phyloP scores from a whole-genome alignment of 2,797 vertebrate genomes.

The Rhinatrema bivittatum region DNA sequence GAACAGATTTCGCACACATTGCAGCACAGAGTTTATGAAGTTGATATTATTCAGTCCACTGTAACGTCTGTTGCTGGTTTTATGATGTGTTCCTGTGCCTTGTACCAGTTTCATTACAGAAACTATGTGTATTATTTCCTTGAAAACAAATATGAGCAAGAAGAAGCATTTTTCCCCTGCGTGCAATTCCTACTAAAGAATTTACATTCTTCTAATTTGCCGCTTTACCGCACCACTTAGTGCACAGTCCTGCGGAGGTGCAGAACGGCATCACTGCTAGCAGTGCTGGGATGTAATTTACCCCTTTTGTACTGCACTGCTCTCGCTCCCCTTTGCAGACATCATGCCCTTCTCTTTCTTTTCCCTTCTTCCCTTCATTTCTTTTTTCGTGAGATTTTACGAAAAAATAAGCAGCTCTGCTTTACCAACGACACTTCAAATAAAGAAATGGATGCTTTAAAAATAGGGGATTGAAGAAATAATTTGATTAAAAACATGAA shows the following conservation, averaged over 20 bases:
- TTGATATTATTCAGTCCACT: conserved; percentile 37
- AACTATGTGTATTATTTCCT: conserved; percentile 70
- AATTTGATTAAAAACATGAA: no score
- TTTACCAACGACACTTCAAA: no score
- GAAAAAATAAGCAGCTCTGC: no score
- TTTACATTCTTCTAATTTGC: conserved; percentile 80
- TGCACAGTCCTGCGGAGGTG: conserved; percentile 64
- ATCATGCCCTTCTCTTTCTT: conserved; percentile 39
- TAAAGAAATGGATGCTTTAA: no score
- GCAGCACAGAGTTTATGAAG: conserved; percentile 8
- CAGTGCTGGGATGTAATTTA: conserved; percentile 64
- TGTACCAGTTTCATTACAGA: conserved; percentile 54
- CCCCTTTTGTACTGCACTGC: conserved; percentile 61
- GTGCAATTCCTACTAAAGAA: conserved; percentile 70
- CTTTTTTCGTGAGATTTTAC: no score
- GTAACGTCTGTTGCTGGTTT: conserved; percentile 46
- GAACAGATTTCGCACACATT: conserved; percentile 6
- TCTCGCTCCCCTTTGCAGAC: conserved; percentile 50
- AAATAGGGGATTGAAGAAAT: no score
- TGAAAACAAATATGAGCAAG: conserved; percentile 72
- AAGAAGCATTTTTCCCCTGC: conserved; percentile 64
- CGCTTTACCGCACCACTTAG: conserved; percentile 73
- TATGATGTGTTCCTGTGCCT: conserved; percentile 61
- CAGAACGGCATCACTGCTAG: conserved; percentile 62
- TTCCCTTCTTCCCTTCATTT: no score